Conservation (phyloP, 2,888 invertebrate genomes). For the Epinotia bilunana region DNA sequence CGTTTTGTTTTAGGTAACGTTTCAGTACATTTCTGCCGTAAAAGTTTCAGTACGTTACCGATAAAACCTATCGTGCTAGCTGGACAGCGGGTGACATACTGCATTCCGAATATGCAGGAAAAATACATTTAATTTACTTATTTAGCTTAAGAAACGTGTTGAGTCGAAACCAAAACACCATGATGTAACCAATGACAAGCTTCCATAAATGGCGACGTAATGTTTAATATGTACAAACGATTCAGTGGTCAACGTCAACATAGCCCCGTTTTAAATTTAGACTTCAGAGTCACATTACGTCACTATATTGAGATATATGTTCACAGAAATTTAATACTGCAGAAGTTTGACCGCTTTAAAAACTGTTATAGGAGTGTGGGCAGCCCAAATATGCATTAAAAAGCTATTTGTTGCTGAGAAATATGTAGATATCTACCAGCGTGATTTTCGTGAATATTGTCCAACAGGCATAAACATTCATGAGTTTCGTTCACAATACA, state of each 20-base stretch:
- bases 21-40: too few relatives aligned
- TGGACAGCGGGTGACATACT: too few relatives aligned
- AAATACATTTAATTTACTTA: neutral
- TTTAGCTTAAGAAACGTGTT: conserved; percentile 10
- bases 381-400: neutral
- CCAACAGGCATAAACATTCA: too few relatives aligned
- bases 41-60: too few relatives aligned
- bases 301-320: conserved; percentile 15
- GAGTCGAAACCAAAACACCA: conserved; percentile 26
- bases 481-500: too few relatives aligned
- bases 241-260: conserved; percentile 34
- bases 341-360: neutral
- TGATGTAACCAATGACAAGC: conserved; percentile 33
- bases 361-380: too few relatives aligned
- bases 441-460: too few relatives aligned
- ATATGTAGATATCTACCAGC: too few relatives aligned
- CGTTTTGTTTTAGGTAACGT: too few relatives aligned
- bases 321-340: conserved; percentile 10
- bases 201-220: conserved; percentile 21
- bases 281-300: conserved; percentile 37
- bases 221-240: conserved; percentile 34
- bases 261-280: conserved; percentile 40
- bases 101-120: neutral
- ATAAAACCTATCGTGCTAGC: too few relatives aligned
- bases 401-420: too few relatives aligned